Percentiles rank a stretch among this genome's conserved stretches.
Conservation (phyloP, 2,888 invertebrate genomes). For the Pseudococcus jackbeardsleyi region DNA sequence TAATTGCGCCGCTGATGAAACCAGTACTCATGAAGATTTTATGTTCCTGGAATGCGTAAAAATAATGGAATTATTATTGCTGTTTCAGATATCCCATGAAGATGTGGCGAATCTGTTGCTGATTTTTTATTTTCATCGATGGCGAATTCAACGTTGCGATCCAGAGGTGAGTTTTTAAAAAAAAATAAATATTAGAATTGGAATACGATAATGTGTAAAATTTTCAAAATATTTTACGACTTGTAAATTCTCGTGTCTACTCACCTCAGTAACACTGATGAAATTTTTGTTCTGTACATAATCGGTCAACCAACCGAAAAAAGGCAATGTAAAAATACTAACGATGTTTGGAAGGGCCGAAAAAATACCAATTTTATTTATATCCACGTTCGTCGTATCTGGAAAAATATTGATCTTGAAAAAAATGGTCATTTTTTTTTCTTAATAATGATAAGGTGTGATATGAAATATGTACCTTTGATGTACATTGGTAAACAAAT, state of each 20-base stretch:
- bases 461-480: background rate
- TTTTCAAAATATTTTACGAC: background rate
- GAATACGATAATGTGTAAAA: too few relatives aligned
- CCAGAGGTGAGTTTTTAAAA: background rate
- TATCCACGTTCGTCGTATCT: background rate
- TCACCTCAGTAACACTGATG: background rate
- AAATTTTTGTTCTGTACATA: background rate
- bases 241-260: background rate
- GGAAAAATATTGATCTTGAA: background rate
- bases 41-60: background rate
- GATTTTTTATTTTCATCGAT: too few relatives aligned
- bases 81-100: background rate
- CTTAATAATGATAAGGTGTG: too few relatives aligned
- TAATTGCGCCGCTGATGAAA: background rate
- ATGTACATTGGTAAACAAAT: background rate
- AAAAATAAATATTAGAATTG: too few relatives aligned
- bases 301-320: background rate
- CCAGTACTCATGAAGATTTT: background rate
- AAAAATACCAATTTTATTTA: background rate
- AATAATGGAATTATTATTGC: background rate
- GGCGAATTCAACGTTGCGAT: too few relatives aligned
- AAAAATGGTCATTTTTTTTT: too few relatives aligned
- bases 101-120: background rate
- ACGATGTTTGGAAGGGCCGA: background rate
- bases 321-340: background rate